Evolutionary conservation across 1,140 invertebrate species (phyloP), one percentile per base, ranked within the genome.

Genomic region (Acromyrmex echinatior): DNA sequence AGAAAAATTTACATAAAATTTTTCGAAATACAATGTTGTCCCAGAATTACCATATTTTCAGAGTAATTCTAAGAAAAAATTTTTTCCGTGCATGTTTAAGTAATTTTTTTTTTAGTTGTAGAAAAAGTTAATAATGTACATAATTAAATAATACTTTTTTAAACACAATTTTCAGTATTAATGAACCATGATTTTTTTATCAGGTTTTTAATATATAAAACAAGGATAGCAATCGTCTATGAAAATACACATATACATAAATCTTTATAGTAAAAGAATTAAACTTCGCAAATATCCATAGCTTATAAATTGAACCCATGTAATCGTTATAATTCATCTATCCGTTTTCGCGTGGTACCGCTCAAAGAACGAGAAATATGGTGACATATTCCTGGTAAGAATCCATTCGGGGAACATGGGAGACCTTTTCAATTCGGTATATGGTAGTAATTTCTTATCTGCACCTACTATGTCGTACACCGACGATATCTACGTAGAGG

Each of bases 381-480:
- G 74, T 66, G 74, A 86, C 82, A 79, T 65, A 79, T 86, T 65
- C 82, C 51, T 56, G 82, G 71, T 86, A 78, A 86, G 82, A 86
- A 86, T 86, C 82, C 74, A 86, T 86, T 86, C 49, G 60, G 60
- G 10, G 45, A 79, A 86, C 60, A 86, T 79, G 51, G 82, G 39
- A 60, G 60, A 60, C 35, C 51, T 79, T 79, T 66, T 51, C 63
- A 76, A 66, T 71, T 86, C 62, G 60, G 51, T 86, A 86, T 86
- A 86, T 86, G 71, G 71, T 79, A 86, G 82, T 86, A 77, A 77
- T 86, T 79, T 79, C 60, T 86, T 86, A 86, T 79, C 82, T 79
- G 49, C 82, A 66, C 49, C 60, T 79, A 79, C 82, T 79, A 77
- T 49, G 58, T 63, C 76, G 76, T 39, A 49, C 35, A 31, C 74